Base-by-base conservation (phyloP, 2,797 vertebrate species). In the Arnoldichthys spilopterus region DNA sequence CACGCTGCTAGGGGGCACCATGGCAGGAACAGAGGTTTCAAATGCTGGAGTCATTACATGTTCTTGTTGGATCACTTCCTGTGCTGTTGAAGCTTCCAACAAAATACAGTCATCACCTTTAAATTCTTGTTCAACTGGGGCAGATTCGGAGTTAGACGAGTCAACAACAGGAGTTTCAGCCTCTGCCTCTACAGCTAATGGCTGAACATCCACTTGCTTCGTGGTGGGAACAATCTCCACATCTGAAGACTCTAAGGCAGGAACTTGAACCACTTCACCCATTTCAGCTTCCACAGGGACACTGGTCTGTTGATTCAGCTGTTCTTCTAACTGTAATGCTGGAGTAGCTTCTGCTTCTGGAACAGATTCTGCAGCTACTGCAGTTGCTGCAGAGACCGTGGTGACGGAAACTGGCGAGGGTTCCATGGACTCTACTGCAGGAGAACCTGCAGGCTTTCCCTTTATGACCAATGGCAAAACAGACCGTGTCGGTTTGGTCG, bases 401-500 rank as follows among this genome's bases (percentile, higher is more conserved):
- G 70, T 47, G 63, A 43, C 73, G 7, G 63, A 63, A 47, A 53
- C 47, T n/a, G 6, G 61, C 18, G 67, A 26, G 2, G 72, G 67
- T 40, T 79, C 70, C 6, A 61, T 68, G 30, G 6, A 26, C 18
- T 79, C 78, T 49, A 53, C 26, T 0, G 22, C 26, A 4, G 66
- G 69, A 58, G 72, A 30, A 64, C 45, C 59, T 53, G 73, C 22
- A 20, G 34, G 26, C 11, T 80, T 53, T 16, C 53, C 12, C 32
- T 82, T 86, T 20, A 83, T 58, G 26, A 34, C 64, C 16, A 89
- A 89, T 30, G 91, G 91, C 4, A 75, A 40, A 58, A 91, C 88
- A 20, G 90, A 83, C 83, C 92, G 91, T 26, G 88, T 90, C 20
- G 91, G 90, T 82, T 92, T 94, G 59, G 79, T 13, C 58, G 62